Percentiles rank a stretch among this genome's conserved stretches.
phyloP scores from a whole-genome alignment of 2,888 invertebrate species.

The Drosophila anomalata region DNA sequence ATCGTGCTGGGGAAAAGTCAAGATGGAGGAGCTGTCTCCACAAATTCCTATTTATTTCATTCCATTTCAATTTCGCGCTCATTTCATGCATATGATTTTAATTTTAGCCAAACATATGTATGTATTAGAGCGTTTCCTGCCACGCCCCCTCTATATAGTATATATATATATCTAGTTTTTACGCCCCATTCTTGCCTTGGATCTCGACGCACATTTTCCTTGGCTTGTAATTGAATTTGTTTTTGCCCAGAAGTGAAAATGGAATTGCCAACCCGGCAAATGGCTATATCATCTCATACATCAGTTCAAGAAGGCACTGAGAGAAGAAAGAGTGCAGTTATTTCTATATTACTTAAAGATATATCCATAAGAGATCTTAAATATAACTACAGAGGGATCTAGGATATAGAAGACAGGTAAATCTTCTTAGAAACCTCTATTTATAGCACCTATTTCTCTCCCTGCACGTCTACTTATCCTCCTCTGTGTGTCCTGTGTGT shows the following conservation, averaged over 20 bases:
- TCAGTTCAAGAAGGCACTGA: conserved; percentile 22
- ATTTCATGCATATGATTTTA: conserved; percentile 78
- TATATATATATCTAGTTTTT: background rate
- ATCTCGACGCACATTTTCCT: conserved; percentile 52
- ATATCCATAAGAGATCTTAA: no score
- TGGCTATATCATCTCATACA: conserved; percentile 30
- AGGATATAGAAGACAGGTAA: no score
- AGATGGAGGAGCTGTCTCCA: conserved; percentile 13
- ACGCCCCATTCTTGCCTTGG: conserved; percentile 15
- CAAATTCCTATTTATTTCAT: conserved; percentile 67
- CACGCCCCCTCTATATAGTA: background rate
- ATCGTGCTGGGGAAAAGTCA: background rate
- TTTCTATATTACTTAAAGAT: background rate
- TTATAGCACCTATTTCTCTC: background rate
- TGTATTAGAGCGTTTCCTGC: background rate
- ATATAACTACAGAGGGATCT: no score
- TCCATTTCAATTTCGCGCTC: conserved; percentile 77
- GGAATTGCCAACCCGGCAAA: conserved; percentile 46
- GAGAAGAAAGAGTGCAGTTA: background rate
- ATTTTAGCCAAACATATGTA: conserved; percentile 61
- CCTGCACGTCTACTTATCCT: conserved; percentile 13
- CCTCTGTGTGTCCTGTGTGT: background rate
- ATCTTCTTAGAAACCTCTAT: no score
- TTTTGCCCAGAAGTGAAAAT: conserved; percentile 44
- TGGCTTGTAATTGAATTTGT: conserved; percentile 71